Conservation (phyloP, 2,888 invertebrate species). For the Hymenopus coronatus region DNA sequence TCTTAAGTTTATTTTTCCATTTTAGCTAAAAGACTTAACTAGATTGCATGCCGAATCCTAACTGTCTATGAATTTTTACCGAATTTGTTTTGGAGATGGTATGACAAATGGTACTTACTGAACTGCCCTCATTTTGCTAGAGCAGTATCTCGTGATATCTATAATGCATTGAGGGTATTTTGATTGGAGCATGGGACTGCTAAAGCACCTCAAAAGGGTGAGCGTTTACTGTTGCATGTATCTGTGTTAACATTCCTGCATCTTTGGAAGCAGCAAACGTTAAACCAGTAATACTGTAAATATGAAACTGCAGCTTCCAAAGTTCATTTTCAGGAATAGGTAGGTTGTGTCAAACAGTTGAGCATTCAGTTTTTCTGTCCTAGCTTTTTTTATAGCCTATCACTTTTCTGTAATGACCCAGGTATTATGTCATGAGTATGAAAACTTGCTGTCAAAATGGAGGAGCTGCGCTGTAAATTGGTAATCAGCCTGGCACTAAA, state of each 20-base stretch:
- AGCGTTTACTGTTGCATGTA: constrained; percentile 1
- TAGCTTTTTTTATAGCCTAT: neutral
- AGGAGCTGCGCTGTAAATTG: too few relatives aligned
- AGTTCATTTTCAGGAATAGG: neutral
- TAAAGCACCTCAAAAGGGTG: neutral
- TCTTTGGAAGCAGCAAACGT: neutral
- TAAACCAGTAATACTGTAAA: neutral
- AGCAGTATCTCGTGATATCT: neutral
- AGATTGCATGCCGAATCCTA: too few relatives aligned
- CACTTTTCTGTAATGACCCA: neutral
- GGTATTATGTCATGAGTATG: too few relatives aligned
- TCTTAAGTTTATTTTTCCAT: too few relatives aligned
- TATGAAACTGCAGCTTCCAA: neutral
- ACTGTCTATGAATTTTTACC: too few relatives aligned
- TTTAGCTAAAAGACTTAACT: too few relatives aligned
- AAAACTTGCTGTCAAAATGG: too few relatives aligned
- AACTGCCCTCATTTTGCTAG: neutral
- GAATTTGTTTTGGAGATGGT: too few relatives aligned
- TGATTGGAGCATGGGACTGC: constrained; percentile 3
- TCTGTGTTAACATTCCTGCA: neutral
- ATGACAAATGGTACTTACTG: too few relatives aligned
- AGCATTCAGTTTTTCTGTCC: neutral
- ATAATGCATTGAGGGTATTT: neutral
- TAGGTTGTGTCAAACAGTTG: neutral
- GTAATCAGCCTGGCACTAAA: too few relatives aligned